phyloP scores from a whole-genome alignment of 1,140 invertebrate species.

The Teleopsis dalmanni region DNA sequence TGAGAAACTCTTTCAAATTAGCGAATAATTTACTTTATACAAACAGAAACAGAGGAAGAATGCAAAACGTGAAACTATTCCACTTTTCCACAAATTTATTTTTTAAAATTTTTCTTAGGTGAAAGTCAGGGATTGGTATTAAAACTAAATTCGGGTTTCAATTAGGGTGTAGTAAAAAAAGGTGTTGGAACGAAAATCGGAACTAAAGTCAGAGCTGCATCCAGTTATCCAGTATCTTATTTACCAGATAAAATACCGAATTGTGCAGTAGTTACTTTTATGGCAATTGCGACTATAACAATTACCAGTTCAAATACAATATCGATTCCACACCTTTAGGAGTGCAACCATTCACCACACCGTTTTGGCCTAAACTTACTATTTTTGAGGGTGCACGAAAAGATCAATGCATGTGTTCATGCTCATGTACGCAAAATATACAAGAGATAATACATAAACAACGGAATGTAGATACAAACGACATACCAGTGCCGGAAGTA shows the following conservation, averaged over 20 bases:
- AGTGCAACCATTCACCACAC: conserved; percentile 29
- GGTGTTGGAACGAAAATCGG: too few species aligned
- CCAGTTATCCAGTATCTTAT: conserved; percentile 36
- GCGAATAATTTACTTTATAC: too few species aligned
- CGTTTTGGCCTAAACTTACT: conserved; percentile 34
- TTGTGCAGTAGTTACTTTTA: conserved; percentile 49
- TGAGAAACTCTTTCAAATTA: too few species aligned
- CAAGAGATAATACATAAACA: conserved; percentile 29
- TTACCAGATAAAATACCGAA: conserved; percentile 45
- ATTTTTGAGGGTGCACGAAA: conserved; percentile 29
- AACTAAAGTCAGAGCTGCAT: too few species aligned
- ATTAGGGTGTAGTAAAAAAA: too few species aligned
- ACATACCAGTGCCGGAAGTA: background rate
- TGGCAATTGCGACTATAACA: conserved; percentile 42
- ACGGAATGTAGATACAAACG: conserved; percentile 13
- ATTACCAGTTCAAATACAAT: conserved; percentile 14
- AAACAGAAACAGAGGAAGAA: too few species aligned
- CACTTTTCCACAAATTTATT: too few species aligned
- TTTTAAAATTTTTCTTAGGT: too few species aligned
- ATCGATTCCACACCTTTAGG: conserved; percentile 36
- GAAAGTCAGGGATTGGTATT: too few species aligned
- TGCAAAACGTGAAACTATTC: too few species aligned
- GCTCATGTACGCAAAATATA: conserved; percentile 40
- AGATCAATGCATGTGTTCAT: conserved; percentile 42
- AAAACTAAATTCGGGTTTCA: too few species aligned